A percentile compares a stretch with the other conserved stretches of the same genome.
phyloP scores from a whole-genome alignment of 2,797 vertebrate species.

The Myripristis murdjan region DNA sequence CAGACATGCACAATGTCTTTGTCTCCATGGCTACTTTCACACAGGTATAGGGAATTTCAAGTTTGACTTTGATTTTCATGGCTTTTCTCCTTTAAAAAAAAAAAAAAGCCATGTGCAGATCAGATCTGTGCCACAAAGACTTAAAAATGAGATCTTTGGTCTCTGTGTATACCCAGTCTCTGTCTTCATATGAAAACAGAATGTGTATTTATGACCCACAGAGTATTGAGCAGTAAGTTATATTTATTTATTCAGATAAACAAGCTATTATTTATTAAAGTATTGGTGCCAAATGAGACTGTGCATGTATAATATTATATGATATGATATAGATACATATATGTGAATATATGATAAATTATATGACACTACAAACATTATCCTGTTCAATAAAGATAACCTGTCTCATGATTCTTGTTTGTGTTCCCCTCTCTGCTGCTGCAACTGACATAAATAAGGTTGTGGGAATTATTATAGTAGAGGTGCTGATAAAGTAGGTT shows the following conservation, averaged over 20 bases:
- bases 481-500: too few species aligned
- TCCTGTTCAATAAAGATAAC: conserved; percentile 11
- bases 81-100: too few species aligned
- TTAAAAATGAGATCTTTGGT: too few species aligned
- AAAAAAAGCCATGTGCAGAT: too few species aligned
- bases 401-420: not conserved
- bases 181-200: too few species aligned
- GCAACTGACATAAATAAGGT: too few species aligned
- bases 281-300: not conserved
- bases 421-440: not conserved
- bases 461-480: too few species aligned
- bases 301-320: conserved; percentile 3
- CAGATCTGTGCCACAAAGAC: too few species aligned
- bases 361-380: not conserved
- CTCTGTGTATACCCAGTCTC: too few species aligned
- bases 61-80: too few species aligned
- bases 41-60: not conserved
- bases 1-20: too few species aligned
- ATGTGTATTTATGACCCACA: conserved; percentile 2
- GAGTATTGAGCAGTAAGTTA: conserved; percentile 2
- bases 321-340: not conserved
- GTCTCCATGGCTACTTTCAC: not conserved
- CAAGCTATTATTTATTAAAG: conserved; percentile 4
- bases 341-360: not conserved
- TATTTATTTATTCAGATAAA: conserved; percentile 16